phyloP scores from a whole-genome alignment of 2,797 vertebrate species.

The Eptatretus atami region DNA sequence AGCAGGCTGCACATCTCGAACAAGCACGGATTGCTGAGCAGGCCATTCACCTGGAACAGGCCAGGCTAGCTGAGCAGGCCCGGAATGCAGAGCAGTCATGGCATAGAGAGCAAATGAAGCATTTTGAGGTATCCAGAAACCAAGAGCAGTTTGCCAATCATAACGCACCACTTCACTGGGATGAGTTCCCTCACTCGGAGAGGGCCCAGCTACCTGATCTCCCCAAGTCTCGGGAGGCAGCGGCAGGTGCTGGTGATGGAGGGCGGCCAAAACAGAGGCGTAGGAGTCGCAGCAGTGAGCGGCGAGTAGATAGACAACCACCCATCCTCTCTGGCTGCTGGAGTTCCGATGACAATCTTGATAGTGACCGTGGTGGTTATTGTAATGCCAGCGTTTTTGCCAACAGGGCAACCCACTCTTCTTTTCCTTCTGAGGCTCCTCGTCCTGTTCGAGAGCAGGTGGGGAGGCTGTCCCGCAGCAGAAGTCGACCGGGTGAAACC shows the following conservation, averaged over 20 bases:
- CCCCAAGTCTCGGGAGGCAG: neutral
- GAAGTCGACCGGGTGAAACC: no score
- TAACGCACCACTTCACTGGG: neutral
- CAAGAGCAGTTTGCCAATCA: neutral
- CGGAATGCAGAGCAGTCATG: no score
- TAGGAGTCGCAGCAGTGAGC: conserved; percentile 4
- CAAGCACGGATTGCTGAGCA: conserved; percentile 1
- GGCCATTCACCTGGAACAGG: conserved; percentile 1
- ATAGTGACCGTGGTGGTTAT: neutral
- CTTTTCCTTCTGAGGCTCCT: no score
- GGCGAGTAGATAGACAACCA: neutral
- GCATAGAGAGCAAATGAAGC: no score
- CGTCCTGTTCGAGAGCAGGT: no score
- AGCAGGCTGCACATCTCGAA: conserved; percentile 1
- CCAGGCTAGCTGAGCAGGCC: neutral
- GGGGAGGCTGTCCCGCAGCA: no score
- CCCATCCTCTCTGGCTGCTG: conserved; percentile 5
- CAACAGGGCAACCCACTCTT: no score
- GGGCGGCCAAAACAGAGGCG: no score
- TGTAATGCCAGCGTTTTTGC: no score
- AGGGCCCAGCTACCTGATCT: no score
- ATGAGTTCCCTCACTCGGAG: no score
- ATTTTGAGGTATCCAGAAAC: no score
- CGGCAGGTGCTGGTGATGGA: neutral
- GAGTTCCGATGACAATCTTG: conserved; percentile 1